Conservation (phyloP, 2,888 invertebrate genomes). For the Synergus laeviventris region DNA sequence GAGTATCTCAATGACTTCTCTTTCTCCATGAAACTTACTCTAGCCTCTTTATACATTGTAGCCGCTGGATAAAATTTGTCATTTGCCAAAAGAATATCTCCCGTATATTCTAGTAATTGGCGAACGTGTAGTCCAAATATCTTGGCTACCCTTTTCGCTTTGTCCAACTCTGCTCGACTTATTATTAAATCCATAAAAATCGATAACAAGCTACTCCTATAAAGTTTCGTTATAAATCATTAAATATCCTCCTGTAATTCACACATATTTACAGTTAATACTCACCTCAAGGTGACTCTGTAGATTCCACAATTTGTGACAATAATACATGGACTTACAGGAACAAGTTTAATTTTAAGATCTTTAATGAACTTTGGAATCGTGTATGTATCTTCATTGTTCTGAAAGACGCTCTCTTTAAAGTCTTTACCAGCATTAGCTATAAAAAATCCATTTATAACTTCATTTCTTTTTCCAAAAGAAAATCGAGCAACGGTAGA, state of each 20-base stretch:
- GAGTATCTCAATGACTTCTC: slow-evolving; percentile 20
- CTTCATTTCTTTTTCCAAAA: slow-evolving; percentile 77
- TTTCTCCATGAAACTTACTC: slow-evolving; percentile 77
- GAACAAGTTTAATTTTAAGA: slow-evolving; percentile 75
- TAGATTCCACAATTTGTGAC: slow-evolving; percentile 81
- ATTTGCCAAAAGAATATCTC: slow-evolving; percentile 87
- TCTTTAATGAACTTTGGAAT: slow-evolving; percentile 76
- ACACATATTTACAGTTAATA: slow-evolving; percentile 37
- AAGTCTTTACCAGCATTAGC: slow-evolving; percentile 74
- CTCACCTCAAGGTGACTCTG: slow-evolving; percentile 79
- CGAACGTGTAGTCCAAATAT: slow-evolving; percentile 82
- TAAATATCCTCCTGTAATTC: background rate
- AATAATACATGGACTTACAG: slow-evolving; percentile 79
- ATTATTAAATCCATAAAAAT: slow-evolving; percentile 80
- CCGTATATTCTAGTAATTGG: slow-evolving; percentile 86
- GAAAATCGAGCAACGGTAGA: slow-evolving; percentile 79
- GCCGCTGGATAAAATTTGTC: slow-evolving; percentile 87
- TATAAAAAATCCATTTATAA: slow-evolving; percentile 77
- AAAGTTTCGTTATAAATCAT: background rate
- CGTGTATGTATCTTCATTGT: slow-evolving; percentile 68
- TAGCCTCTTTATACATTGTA: slow-evolving; percentile 87
- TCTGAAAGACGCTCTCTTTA: slow-evolving; percentile 57
- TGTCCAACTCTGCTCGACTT: slow-evolving; percentile 77
- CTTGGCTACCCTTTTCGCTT: slow-evolving; percentile 79
- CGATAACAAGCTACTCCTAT: slow-evolving; percentile 75